Evolutionary conservation across 2,888 invertebrate genomes (phyloP).

Genomic region (Rosalia funebris): DNA sequence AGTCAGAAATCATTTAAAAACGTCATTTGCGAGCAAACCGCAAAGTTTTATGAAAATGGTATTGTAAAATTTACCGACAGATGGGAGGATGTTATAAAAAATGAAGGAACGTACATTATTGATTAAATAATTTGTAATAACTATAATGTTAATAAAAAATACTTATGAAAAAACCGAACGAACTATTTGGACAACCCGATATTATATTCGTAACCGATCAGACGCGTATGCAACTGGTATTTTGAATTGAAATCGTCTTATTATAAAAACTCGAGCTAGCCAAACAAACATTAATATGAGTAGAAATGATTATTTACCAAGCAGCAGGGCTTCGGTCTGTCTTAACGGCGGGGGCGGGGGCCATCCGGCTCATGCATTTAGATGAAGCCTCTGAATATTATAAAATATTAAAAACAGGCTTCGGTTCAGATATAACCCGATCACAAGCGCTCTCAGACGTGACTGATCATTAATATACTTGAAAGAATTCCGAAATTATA

Average conservation of each 20-base stretch:
- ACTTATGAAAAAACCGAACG: too few relatives aligned
- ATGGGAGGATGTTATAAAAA: too few relatives aligned
- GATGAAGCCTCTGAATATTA: conserved; percentile 56
- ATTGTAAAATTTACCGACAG: too few relatives aligned
- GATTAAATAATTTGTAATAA: too few relatives aligned
- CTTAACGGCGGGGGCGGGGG: conserved; percentile 41
- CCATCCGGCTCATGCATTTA: conserved; percentile 55
- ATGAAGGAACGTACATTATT: too few relatives aligned
- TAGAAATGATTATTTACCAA: conserved; percentile 62
- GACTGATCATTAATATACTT: conserved; percentile 43
- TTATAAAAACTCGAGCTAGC: conserved; percentile 54
- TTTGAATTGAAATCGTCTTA: conserved; percentile 58
- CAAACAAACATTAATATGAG: conserved; percentile 60
- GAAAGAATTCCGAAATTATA: conserved; percentile 45
- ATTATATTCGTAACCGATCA: too few relatives aligned
- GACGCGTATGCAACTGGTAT: conserved; percentile 40
- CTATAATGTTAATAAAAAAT: too few relatives aligned
- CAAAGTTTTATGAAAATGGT: too few relatives aligned
- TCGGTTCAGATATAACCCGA: conserved; percentile 40
- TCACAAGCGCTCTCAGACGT: conserved; percentile 34
- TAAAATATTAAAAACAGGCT: conserved; percentile 58
- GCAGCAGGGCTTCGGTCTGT: conserved; percentile 52
- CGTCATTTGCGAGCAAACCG: too few relatives aligned
- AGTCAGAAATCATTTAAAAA: too few relatives aligned
- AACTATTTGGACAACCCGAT: too few relatives aligned